Conservation (phyloP, 2,113 vertebrate genomes). For the Engraulis encrasicolus region DNA sequence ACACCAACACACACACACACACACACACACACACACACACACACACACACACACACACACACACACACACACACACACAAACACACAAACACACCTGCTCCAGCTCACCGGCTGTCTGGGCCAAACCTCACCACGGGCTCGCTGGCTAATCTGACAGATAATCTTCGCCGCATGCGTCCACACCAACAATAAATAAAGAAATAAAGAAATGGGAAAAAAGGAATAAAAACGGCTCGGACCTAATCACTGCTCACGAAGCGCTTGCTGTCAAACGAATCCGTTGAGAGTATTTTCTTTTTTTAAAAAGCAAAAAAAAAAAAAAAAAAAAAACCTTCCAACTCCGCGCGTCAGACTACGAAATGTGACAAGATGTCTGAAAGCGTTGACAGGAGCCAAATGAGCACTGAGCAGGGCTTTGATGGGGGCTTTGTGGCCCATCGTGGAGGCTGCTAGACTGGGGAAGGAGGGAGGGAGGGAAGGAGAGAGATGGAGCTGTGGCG, state of each 20-base stretch:
- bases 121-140: not conserved
- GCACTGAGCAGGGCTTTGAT: slow-evolving; percentile 60
- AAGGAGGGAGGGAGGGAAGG: not conserved
- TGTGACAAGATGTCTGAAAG: slow-evolving; percentile 47
- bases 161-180: not conserved
- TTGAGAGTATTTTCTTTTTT: not conserved
- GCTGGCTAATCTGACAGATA: slow-evolving; percentile 12
- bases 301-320: not conserved
- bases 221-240: not conserved
- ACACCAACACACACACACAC: no score
- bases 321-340: slow-evolving; percentile 18
- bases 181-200: not conserved
- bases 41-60: no score
- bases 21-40: no score
- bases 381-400: slow-evolving; percentile 59
- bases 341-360: not conserved
- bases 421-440: slow-evolving; percentile 49
- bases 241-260: not conserved
- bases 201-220: no score
- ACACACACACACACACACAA: no score
- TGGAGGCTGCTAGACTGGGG: slow-evolving; percentile 17
- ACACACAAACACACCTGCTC: no score
- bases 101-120: not conserved
- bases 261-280: not conserved
- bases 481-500: no score